Percentiles rank a stretch among this genome's conserved stretches.
These are phyloP conservation scores for Albula goreensis DNA, from an alignment of 2,113 vertebrate species.

Conservation along the genomic window DNA sequence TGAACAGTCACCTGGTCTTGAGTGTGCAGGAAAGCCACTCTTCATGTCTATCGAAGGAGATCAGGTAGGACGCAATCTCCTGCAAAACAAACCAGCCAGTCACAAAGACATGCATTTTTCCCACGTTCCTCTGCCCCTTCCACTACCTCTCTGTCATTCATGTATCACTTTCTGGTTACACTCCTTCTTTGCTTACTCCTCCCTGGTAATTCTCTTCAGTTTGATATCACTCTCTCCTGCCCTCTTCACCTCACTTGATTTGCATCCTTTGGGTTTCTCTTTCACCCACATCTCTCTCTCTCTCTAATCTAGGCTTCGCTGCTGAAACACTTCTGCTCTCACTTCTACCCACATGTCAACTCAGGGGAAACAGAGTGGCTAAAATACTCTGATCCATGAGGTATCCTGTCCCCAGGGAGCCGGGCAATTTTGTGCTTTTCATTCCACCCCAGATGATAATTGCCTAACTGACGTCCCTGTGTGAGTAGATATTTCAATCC, in stretches of 20 bases:
- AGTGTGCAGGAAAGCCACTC: constrained; percentile 84
- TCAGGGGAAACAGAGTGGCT: not conserved
- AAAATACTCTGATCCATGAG: not conserved
- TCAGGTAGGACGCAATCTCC: constrained; percentile 88
- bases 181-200: not conserved
- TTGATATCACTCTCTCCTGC: not conserved
- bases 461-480: not conserved
- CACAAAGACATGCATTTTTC: not conserved
- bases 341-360: not conserved
- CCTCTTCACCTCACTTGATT: not conserved
- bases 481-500: not conserved
- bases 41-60: constrained; percentile 85
- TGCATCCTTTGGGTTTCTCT: not conserved
- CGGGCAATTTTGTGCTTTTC: not conserved
- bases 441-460: not conserved
- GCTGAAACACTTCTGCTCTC: not conserved
- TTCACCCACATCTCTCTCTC: not conserved
- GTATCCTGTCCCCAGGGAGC: not conserved
- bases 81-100: constrained; percentile 45
- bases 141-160: not conserved
- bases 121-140: not conserved
- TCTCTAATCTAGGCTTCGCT: not conserved
- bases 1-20: constrained; percentile 76
- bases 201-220: not conserved
- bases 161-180: not conserved